phyloP scores from a whole-genome alignment of 2,797 vertebrate genomes.

The Apodemus agrarius region DNA sequence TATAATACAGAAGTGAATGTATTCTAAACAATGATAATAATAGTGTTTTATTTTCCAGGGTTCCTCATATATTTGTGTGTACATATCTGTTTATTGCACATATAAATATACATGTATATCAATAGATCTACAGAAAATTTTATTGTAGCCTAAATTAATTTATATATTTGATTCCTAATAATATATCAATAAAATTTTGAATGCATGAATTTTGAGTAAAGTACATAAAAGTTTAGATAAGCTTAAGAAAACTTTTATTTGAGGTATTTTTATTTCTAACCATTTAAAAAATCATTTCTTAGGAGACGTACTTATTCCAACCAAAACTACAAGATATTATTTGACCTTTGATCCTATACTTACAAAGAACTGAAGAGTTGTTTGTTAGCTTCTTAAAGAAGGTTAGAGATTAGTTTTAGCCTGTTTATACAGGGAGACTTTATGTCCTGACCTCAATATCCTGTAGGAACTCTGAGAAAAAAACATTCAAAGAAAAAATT shows the following conservation, averaged over 20 bases:
- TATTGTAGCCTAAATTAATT: neutral
- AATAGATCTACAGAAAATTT: neutral
- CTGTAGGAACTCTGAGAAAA: neutral
- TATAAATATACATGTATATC: neutral
- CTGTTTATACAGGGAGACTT: neutral
- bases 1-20: neutral
- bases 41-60: constrained; percentile 31
- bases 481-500: neutral
- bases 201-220: neutral
- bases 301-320: neutral
- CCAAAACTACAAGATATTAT: neutral
- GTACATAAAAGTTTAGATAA: neutral
- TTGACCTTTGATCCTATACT: neutral
- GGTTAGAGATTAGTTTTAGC: neutral
- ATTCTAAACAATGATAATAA: neutral
- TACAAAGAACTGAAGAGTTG: neutral
- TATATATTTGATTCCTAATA: neutral
- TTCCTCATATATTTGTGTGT: neutral
- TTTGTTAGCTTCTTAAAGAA: constrained; percentile 5
- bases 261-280: neutral
- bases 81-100: neutral
- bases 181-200: neutral
- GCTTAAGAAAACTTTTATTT: neutral
- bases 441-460: neutral
- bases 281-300: constrained; percentile 2